Evolutionary conservation across 2,888 invertebrate genomes (phyloP).

Genomic region (Drosophila planitibia): DNA sequence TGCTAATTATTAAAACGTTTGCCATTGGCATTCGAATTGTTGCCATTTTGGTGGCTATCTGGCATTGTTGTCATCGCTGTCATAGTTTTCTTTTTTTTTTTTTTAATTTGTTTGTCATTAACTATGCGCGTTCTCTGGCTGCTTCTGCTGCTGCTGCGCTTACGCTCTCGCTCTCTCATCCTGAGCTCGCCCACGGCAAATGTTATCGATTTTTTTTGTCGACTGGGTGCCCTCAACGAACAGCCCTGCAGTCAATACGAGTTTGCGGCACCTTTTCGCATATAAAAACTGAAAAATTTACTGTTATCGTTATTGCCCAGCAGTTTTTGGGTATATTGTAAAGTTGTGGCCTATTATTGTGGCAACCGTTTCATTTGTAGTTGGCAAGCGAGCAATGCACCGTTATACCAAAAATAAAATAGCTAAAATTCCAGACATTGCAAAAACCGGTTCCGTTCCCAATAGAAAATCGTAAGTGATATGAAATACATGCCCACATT

Average conservation of each 20-base stretch:
- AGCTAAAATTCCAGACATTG: conserved; percentile 20
- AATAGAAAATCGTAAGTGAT: conserved; percentile 47
- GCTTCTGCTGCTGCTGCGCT: conserved; percentile 6
- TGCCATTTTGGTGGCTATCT: conserved; percentile 23
- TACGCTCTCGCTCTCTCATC: conserved; percentile 19
- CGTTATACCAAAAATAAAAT: conserved; percentile 18
- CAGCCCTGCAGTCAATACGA: conserved; percentile 50
- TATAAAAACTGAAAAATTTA: conserved; percentile 11
- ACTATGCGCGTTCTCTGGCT: conserved; percentile 15
- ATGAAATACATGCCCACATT: neutral
- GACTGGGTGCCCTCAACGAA: conserved; percentile 28
- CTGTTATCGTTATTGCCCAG: conserved; percentile 12
- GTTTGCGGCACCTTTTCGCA: conserved; percentile 30
- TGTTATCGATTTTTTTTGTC: conserved; percentile 63
- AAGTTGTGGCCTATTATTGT: neutral
- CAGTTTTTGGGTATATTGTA: neutral
- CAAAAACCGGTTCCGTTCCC: conserved; percentile 50
- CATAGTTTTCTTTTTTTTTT: neutral
- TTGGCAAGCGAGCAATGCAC: conserved; percentile 1
- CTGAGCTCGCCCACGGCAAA: conserved; percentile 46
- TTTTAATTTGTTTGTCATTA: neutral
- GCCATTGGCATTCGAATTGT: conserved; percentile 40
- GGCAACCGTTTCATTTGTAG: neutral
- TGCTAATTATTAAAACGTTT: conserved; percentile 48
- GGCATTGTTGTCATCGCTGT: conserved; percentile 16